Evolutionary conservation across 2,113 vertebrate genomes (phyloP).

Genomic region (Pelusios castaneus): DNA sequence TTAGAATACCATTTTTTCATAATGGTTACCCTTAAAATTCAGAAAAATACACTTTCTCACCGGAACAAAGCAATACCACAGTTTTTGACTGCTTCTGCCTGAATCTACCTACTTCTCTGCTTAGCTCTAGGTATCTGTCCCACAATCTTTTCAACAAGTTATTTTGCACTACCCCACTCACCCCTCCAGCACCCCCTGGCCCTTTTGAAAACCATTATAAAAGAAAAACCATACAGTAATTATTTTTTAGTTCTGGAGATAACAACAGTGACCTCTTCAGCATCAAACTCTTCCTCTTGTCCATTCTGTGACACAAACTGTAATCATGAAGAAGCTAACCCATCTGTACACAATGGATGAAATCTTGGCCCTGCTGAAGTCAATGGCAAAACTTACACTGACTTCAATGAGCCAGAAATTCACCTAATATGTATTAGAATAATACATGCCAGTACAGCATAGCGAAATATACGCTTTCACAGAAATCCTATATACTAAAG

Average conservation of each 20-base stretch:
- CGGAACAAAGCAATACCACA: background rate
- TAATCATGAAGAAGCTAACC: background rate
- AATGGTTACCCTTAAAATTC: background rate
- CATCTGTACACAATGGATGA: background rate
- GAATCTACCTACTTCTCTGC: background rate
- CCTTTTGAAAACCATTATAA: background rate
- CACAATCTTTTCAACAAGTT: background rate
- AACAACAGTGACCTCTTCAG: background rate
- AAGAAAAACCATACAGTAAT: background rate
- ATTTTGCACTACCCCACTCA: background rate
- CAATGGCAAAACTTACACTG: background rate
- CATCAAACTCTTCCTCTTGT: background rate
- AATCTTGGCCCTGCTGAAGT: background rate
- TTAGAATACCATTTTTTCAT: background rate
- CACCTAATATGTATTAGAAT: accelerated
- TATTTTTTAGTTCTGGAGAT: background rate
- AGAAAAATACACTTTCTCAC: background rate
- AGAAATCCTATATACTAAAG: background rate
- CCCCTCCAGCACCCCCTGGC: no score
- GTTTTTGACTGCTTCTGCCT: background rate
- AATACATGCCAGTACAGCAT: background rate
- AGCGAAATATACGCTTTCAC: background rate
- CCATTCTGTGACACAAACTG: background rate
- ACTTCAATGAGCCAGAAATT: background rate
- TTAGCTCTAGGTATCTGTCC: background rate